A percentile compares a stretch with the other conserved stretches of the same genome.
phyloP scores from a whole-genome alignment of 2,888 invertebrate genomes.

The Epicampocera succincta region DNA sequence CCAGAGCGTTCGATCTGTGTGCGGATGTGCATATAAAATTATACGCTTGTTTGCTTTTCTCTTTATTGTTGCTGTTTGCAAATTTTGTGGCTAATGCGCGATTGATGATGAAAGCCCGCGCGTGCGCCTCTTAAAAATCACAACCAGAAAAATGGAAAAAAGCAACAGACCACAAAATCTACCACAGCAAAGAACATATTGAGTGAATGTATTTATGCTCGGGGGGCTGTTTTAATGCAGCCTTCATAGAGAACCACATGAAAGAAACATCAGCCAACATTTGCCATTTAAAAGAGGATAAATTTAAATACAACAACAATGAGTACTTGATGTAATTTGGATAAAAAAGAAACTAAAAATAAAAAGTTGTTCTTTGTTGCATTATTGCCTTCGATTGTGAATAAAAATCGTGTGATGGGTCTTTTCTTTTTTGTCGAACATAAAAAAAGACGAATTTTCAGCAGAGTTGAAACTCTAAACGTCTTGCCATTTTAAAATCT shows the following conservation, averaged over 20 bases:
- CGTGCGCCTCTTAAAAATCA: conserved; percentile 59
- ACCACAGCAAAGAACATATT: conserved; percentile 50
- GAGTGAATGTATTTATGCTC: conserved; percentile 47
- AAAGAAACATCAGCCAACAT: conserved; percentile 46
- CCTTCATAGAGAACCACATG: conserved; percentile 53
- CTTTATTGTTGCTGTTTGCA: conserved; percentile 38
- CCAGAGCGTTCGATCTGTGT: conserved; percentile 36
- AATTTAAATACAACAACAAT: conserved; percentile 48
- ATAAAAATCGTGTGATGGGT: no score
- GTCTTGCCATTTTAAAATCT: no score
- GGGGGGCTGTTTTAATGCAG: conserved; percentile 29
- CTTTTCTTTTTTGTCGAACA: no score
- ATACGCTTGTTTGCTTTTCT: conserved; percentile 71
- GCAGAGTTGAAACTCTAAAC: no score
- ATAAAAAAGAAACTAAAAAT: conserved; percentile 60
- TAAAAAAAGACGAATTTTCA: no score
- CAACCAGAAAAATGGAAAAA: conserved; percentile 6
- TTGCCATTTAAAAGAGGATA: conserved; percentile 56
- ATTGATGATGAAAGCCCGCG: conserved; percentile 72
- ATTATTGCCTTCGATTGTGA: no score
- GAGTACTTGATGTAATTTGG: conserved; percentile 43
- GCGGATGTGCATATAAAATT: conserved; percentile 78
- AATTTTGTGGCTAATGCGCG: conserved; percentile 71
- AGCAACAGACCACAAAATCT: conserved; percentile 46
- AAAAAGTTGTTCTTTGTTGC: conserved; percentile 59